These are phyloP conservation scores for Pipistrellus kuhlii DNA, from an alignment of 2,797 vertebrate genomes.

Conservation along the genomic window DNA sequence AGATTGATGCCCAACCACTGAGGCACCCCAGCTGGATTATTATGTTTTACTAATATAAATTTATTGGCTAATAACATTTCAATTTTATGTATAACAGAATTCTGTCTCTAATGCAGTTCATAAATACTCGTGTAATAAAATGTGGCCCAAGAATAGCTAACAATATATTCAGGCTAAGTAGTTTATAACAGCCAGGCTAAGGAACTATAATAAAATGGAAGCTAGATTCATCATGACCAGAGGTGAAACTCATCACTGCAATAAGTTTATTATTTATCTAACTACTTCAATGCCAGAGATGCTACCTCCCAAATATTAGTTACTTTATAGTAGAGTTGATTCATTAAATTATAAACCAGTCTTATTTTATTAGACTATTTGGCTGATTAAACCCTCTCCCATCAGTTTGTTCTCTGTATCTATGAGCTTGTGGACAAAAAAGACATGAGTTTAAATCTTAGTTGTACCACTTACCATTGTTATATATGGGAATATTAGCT, in stretches of 20 bases:
- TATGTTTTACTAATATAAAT: background rate
- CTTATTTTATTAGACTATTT: background rate
- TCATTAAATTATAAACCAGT: background rate
- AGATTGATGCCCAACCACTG: background rate
- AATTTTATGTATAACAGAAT: background rate
- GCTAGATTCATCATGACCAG: background rate
- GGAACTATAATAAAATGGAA: background rate
- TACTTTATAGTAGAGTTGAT: background rate
- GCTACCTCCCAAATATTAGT: background rate
- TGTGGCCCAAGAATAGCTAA: background rate
- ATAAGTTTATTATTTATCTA: background rate
- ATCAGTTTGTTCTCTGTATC: too few species aligned
- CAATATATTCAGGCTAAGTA: background rate
- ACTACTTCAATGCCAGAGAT: background rate
- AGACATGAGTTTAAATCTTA: background rate
- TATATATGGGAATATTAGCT: too few species aligned
- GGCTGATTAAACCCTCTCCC: background rate
- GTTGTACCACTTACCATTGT: background rate
- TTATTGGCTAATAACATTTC: conserved; percentile 20
- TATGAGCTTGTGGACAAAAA: background rate
- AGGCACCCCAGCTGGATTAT: background rate
- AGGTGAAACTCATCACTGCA: background rate
- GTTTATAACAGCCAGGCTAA: background rate
- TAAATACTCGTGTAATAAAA: background rate
- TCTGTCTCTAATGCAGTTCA: background rate